Conservation (phyloP, 2,888 invertebrate species). For the Eutolmus rufibarbis region DNA sequence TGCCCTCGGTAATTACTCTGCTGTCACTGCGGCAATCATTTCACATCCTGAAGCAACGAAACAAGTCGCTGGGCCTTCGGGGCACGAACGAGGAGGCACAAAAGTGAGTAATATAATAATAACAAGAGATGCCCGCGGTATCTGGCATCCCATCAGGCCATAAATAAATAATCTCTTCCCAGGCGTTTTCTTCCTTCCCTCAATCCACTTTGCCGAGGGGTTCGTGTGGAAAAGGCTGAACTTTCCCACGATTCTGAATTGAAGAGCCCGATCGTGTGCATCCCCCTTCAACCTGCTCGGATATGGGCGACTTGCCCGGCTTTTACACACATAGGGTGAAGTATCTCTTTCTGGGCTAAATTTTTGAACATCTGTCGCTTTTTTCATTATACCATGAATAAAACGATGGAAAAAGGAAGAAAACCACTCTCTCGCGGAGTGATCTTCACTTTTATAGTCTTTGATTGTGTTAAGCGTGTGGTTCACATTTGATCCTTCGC, state of each 20-base stretch:
- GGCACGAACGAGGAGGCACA: background rate
- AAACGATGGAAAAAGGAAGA: background rate
- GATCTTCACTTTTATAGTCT: background rate
- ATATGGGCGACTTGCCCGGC: background rate
- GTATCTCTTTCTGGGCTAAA: slow-evolving; percentile 22
- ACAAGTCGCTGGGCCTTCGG: background rate
- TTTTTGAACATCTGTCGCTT: slow-evolving; percentile 38
- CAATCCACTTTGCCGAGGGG: background rate
- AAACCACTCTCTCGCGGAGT: background rate
- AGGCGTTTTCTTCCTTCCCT: background rate
- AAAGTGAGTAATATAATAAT: slow-evolving; percentile 8
- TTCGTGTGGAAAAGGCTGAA: slow-evolving; percentile 18
- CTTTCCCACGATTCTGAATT: slow-evolving; percentile 34
- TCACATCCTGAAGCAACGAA: background rate
- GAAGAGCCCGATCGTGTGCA: background rate
- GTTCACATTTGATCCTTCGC: slow-evolving; percentile 38
- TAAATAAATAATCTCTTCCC: slow-evolving; percentile 38
- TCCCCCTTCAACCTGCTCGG: slow-evolving; percentile 32
- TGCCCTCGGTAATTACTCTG: background rate
- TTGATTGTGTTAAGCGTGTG: slow-evolving; percentile 18
- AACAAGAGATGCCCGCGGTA: slow-evolving; percentile 1
- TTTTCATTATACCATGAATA: slow-evolving; percentile 2
- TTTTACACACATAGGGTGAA: background rate
- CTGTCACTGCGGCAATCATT: background rate
- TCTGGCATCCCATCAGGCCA: slow-evolving; percentile 14